A percentile compares a stretch with the other conserved stretches of the same genome.
Conservation (phyloP, 35 echinoderm and acorn worm species). For the Heliocidaris erythrogramma region DNA sequence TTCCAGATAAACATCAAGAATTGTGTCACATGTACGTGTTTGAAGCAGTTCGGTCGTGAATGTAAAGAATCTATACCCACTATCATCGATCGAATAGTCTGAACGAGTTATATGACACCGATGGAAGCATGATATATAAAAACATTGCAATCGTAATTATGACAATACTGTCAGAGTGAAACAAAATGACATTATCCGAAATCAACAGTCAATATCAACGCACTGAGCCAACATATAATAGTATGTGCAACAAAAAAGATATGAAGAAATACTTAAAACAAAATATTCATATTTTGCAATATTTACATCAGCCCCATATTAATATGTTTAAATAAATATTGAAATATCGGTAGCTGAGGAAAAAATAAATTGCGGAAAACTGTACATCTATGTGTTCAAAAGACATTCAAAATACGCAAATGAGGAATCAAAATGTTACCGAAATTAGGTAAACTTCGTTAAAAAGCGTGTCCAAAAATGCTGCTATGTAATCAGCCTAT, state of each 20-base stretch:
- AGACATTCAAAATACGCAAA: background rate
- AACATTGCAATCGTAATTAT: background rate
- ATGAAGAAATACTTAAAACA: background rate
- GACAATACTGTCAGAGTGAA: background rate
- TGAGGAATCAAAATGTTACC: background rate
- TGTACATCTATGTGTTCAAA: background rate
- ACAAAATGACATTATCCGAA: background rate
- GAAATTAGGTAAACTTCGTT: background rate
- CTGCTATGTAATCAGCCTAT: background rate
- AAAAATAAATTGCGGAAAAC: background rate
- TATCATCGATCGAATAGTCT: background rate
- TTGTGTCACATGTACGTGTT: background rate
- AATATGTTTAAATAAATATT: slow-evolving; percentile 5
- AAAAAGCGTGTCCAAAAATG: slow-evolving; percentile 4
- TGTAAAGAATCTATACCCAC: background rate
- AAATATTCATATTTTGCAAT: slow-evolving; percentile 21
- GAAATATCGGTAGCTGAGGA: background rate
- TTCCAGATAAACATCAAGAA: background rate
- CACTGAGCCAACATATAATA: background rate
- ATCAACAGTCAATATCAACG: background rate
- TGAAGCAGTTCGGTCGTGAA: background rate
- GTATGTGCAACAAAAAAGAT: background rate
- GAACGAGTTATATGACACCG: no score
- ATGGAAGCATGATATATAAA: background rate
- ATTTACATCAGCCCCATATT: slow-evolving; percentile 24